These are phyloP conservation scores for Xestia sexstrigata DNA, from an alignment of 2,888 invertebrate species.

Conservation along the genomic window DNA sequence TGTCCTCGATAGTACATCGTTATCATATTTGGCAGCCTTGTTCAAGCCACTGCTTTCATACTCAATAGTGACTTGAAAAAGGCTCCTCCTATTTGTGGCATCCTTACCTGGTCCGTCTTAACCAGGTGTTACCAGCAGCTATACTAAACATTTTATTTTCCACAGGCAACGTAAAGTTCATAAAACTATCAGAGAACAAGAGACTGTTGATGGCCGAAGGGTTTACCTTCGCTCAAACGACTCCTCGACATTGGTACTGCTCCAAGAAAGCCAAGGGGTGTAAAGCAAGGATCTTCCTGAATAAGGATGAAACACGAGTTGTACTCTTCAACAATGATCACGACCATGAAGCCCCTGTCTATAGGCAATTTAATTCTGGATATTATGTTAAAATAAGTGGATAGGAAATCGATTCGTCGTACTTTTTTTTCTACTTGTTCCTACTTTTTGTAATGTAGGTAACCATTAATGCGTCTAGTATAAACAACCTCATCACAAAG, in stretches of 20 bases:
- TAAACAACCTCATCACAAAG: too few relatives aligned
- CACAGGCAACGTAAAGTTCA: conserved; percentile 71
- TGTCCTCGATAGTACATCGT: too few relatives aligned
- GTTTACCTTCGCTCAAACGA: conserved; percentile 76
- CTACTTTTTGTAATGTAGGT: too few relatives aligned
- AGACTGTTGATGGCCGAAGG: conserved; percentile 75
- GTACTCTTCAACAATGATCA: conserved; percentile 67
- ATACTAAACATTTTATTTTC: conserved; percentile 11
- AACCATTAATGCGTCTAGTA: too few relatives aligned
- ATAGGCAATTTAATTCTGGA: conserved; percentile 59
- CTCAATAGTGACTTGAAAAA: too few relatives aligned
- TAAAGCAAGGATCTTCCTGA: conserved; percentile 75
- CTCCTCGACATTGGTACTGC: conserved; percentile 76
- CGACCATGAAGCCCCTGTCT: conserved; percentile 74
- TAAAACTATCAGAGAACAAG: conserved; percentile 67
- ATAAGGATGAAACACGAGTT: conserved; percentile 63
- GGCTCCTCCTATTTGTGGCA: background rate
- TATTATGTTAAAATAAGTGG: conserved; percentile 70
- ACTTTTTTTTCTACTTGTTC: background rate
- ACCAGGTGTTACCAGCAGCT: background rate
- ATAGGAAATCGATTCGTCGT: background rate
- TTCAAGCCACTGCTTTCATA: too few relatives aligned
- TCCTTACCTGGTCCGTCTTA: background rate
- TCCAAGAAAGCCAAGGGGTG: conserved; percentile 78
- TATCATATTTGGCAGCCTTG: too few relatives aligned